Evolutionary conservation across 2,888 invertebrate species (phyloP), one percentile per base, ranked within the genome.

Genomic region (Eristalis arbustorum): DNA sequence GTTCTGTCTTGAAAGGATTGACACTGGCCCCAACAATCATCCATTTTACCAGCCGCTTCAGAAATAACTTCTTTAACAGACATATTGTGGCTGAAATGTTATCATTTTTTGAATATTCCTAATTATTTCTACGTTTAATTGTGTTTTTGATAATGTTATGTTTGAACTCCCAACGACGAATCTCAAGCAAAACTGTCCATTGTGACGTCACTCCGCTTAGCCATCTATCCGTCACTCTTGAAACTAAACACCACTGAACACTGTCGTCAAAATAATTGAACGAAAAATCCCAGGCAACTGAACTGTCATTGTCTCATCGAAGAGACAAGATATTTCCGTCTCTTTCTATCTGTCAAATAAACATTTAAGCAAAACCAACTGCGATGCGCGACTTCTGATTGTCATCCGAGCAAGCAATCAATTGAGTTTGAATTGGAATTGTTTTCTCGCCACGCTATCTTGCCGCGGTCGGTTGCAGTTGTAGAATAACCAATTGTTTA

Each of bases 341-440:
- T 22, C 23, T 57, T 18, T 25, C n/a, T 22, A 69, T 8, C 81
- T 81, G 84, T 85, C 84, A 84, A 79, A 42, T 6, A 57, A 59
- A 66, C 75, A 75, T 72, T n/a, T 34, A 81, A 76, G 62, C 75
- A 40, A 66, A 40, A 42, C 23, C 56, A 69, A 61, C 28, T 37
- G 40, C 42, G 73, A 74, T 74, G 80, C 67, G 61, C 73, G 73
- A 37, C 62, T 10, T 23, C 62, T 56, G 68, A 40, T 72, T 79
- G 49, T 67, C 56, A 66, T 67, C 25, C 23, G 68, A 66, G 59
- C 56, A 23, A 69, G 42, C 13, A 75, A 75, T 79, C 79, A 80
- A 80, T 75, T 57, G 57, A 72, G 67, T 75, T 79, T 71, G 31
- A 31, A 31, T 71, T 62, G 22, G 28, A 74, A 71, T 37, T 40